Percentiles rank a stretch among this genome's conserved stretches.
These are phyloP conservation scores for Pristiophorus japonicus DNA, from an alignment of 2,113 vertebrate genomes.

Conservation along the genomic window DNA sequence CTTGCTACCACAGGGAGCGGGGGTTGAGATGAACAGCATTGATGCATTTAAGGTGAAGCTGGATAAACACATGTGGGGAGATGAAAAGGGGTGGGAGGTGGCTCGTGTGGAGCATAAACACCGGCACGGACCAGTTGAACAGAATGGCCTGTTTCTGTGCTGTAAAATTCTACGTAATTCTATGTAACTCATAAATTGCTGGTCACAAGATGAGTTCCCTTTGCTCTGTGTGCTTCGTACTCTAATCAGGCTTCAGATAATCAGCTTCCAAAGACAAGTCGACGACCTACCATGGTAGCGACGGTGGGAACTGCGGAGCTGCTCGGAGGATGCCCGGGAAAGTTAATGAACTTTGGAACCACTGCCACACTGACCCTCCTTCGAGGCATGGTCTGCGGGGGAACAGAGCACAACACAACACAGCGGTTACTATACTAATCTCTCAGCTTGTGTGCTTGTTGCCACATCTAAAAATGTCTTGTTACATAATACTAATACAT, in stretches of 20 bases:
- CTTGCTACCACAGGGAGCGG: not conserved
- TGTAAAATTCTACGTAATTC: not conserved
- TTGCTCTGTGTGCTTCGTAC: not conserved
- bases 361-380: slow-evolving; percentile 94
- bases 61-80: not conserved
- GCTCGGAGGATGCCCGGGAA: slow-evolving; percentile 73
- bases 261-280: not conserved
- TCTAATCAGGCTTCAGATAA: not conserved
- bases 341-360: slow-evolving; percentile 92
- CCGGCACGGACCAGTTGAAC: not conserved
- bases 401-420: slow-evolving; percentile 42
- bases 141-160: not conserved
- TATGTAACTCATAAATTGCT: not conserved
- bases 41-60: not conserved
- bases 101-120: not conserved
- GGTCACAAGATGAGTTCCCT: not conserved
- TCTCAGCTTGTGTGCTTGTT: too few relatives aligned
- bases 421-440: too few relatives aligned
- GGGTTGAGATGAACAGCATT: not conserved
- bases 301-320: slow-evolving; percentile 56
- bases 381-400: slow-evolving; percentile 77
- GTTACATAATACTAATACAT: too few relatives aligned
- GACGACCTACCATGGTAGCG: slow-evolving; percentile 70
- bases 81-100: not conserved
- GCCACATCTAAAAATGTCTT: too few relatives aligned